A percentile compares a stretch with the other conserved stretches of the same genome.
Evolutionary conservation across 2,888 invertebrate genomes (phyloP).

Genomic region (Eupithecia inturbata): DNA sequence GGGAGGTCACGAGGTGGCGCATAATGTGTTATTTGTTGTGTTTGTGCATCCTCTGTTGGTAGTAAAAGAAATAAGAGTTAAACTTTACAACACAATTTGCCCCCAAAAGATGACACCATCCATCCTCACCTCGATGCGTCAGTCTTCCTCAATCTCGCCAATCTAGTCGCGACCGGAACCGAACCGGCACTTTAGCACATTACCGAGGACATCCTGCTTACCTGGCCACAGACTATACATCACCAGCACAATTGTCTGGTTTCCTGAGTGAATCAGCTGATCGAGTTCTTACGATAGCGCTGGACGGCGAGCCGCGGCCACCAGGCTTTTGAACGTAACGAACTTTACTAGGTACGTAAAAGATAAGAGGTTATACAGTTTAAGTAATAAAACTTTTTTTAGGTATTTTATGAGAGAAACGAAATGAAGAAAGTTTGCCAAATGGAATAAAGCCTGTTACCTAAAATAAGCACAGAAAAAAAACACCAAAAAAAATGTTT

Average conservation of each 20-base stretch:
- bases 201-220: slow-evolving; percentile 23
- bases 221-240: slow-evolving; percentile 17
- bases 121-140: not conserved
- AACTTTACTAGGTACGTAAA: not conserved
- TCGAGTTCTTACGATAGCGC: not conserved
- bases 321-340: not conserved
- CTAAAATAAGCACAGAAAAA: not conserved
- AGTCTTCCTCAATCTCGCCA: slow-evolving; percentile 29
- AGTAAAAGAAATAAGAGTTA: not conserved
- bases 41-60: not conserved
- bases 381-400: not conserved
- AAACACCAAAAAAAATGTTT: too few species aligned
- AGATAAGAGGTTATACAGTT: not conserved
- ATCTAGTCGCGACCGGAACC: slow-evolving; percentile 7
- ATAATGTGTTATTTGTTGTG: too few species aligned
- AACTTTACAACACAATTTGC: not conserved
- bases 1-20: too few species aligned
- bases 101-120: not conserved
- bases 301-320: not conserved
- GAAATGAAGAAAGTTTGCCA: not conserved
- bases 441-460: not conserved
- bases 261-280: slow-evolving; percentile 30
- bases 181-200: slow-evolving; percentile 8
- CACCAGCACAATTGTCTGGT: slow-evolving; percentile 7
- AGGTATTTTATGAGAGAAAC: not conserved